Base-by-base conservation (phyloP, 2,888 invertebrate genomes). In the Thymelicus acteon region DNA sequence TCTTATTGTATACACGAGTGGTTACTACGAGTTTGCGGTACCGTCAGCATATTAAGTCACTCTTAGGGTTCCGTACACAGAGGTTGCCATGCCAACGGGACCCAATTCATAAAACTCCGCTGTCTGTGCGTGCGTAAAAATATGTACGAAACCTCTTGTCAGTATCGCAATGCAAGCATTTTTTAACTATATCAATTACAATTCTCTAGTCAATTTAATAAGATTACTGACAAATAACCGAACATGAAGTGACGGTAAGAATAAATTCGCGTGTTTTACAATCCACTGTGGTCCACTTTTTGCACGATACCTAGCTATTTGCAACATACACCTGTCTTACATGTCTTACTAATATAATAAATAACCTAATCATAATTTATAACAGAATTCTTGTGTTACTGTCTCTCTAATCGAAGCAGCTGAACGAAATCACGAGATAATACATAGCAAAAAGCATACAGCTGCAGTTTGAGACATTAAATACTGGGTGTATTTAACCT, bases 321-420 rank as follows among this genome's bases (percentile, higher is more conserved):
- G 19, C n/a, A 19, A 52, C 19, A 52, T 52, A 52, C 19, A 19
- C 49, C 49, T 52, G 15, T 52, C 49, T 52, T 52, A 52, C 49
- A 15, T 49, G 6, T 49, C 49, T 49, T 49, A 49, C 19, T 52
- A 52, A 19, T 52, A 52, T 52, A 15, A 52, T 6, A 19, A 52
- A 7, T 52, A 49, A 49, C 15, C 49, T n/a, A 15, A 15, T 49
- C 49, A 49, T 15, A 7, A 52, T 19, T 49, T 52, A 19, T 7
- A 15, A 52, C 8, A 52, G 4, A 44, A 44, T 40, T 48, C 48
- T 48, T 15, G 6, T 49, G 15, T 8, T 49, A 47, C 49, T 52
- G 19, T 6, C 19, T 47, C 4, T 13, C 12, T 47, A 47, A 47
- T 47, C 31, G 31, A 31, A 31, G 5, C 31, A 31, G 31, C 31